phyloP scores from a whole-genome alignment of 92 coral and sea anemone genomes.

The Epizoanthus stellaris region DNA sequence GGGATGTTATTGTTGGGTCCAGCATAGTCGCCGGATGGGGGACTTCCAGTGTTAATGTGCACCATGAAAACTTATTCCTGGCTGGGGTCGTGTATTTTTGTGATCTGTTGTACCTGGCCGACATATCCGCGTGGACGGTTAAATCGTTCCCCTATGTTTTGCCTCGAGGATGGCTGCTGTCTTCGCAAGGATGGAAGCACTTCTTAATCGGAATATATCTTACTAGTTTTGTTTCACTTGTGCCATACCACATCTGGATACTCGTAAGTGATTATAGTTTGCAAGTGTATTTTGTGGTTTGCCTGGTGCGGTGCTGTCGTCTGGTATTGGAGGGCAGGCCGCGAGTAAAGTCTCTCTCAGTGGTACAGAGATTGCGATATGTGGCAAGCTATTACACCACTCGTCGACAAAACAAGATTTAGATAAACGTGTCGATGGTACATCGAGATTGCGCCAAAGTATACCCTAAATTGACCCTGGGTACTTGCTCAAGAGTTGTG shows the following conservation, averaged over 20 bases:
- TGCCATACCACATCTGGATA: constrained; percentile 37
- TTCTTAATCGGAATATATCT: background rate
- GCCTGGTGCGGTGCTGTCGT: constrained; percentile 11
- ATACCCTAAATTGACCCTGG: no score
- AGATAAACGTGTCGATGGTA: background rate
- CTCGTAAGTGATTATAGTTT: constrained; percentile 14
- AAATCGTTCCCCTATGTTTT: constrained; percentile 21
- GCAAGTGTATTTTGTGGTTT: constrained; percentile 8
- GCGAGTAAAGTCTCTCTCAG: background rate
- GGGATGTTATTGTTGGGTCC: constrained; percentile 48
- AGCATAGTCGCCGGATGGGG: constrained; percentile 38
- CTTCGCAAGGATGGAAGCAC: constrained; percentile 6
- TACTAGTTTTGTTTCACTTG: background rate
- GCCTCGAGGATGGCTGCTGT: background rate
- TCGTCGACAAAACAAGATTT: background rate
- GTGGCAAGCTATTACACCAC: background rate
- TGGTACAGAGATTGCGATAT: background rate
- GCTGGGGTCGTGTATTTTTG: constrained; percentile 59
- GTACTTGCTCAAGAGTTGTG: no score
- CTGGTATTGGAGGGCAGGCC: constrained; percentile 34
- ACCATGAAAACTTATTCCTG: constrained; percentile 25
- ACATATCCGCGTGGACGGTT: constrained; percentile 43
- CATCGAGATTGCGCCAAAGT: no score
- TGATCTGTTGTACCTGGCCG: constrained; percentile 46
- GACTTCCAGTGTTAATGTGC: constrained; percentile 26